phyloP scores from a whole-genome alignment of 2,797 vertebrate genomes.

The Aphelocoma californica region DNA sequence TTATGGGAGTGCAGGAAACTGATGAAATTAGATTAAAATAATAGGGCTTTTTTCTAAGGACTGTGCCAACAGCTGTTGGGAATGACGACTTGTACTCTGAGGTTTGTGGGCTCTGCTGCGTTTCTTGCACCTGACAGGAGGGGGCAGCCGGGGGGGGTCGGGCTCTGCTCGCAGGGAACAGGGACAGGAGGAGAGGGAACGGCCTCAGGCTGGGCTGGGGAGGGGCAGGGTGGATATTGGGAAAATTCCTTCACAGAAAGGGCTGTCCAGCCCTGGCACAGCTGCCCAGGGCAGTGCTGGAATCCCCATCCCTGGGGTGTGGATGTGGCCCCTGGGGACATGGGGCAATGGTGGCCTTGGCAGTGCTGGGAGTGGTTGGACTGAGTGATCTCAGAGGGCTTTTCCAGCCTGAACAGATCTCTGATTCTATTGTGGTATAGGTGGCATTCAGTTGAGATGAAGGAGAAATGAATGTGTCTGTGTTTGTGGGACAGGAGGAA shows the following conservation, averaged over 20 bases:
- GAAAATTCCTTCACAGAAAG: not conserved
- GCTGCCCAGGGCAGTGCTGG: not conserved
- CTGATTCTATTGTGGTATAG: not conserved
- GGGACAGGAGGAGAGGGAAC: not conserved
- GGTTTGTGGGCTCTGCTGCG: not conserved
- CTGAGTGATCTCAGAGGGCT: not conserved
- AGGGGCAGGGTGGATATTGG: not conserved
- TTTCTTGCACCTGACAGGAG: not conserved
- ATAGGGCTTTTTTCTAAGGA: not conserved
- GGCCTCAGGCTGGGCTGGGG: not conserved
- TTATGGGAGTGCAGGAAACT: not conserved
- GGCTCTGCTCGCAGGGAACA: not conserved
- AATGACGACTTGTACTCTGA: not conserved
- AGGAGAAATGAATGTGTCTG: not conserved
- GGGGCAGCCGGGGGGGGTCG: rapidly evolving
- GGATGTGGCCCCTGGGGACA: not conserved
- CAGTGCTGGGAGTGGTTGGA: not conserved
- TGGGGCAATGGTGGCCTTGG: not conserved
- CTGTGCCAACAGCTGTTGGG: not conserved
- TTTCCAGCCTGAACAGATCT: not conserved
- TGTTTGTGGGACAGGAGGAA: not conserved
- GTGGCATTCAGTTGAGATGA: not conserved
- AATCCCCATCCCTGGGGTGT: not conserved
- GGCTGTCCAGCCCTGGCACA: not conserved
- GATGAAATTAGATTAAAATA: not conserved